These are phyloP conservation scores for Palythoa grandiflora DNA, from an alignment of 92 coral and sea anemone genomes.

Conservation along the genomic window DNA sequence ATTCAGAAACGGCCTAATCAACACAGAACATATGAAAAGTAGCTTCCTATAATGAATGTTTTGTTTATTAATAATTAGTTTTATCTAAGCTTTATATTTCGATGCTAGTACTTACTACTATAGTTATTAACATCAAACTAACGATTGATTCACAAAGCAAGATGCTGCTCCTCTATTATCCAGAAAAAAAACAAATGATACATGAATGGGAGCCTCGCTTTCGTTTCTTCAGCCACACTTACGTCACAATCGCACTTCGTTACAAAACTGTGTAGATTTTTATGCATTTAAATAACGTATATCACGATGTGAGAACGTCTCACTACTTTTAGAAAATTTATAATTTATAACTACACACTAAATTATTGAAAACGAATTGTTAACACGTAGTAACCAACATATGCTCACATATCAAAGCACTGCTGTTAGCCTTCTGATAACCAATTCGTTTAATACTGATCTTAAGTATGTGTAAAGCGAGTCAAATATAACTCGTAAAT, in stretches of 20 bases:
- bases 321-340: background rate
- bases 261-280: background rate
- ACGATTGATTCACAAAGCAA: background rate
- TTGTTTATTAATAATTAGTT: too few species aligned
- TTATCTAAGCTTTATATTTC: too few species aligned
- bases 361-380: background rate
- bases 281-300: background rate
- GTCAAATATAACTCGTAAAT: background rate
- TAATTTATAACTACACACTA: constrained; percentile 1
- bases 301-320: background rate
- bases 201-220: too few species aligned
- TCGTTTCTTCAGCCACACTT: background rate
- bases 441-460: background rate
- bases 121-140: background rate
- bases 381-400: background rate
- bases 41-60: too few species aligned
- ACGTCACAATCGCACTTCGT: too few species aligned
- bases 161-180: too few species aligned
- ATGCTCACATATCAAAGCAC: background rate
- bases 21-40: too few species aligned
- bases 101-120: too few species aligned
- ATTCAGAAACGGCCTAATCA: too few species aligned
- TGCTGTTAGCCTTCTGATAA: background rate
- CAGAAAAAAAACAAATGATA: too few species aligned
- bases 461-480: background rate